Base-by-base conservation (phyloP, 2,888 invertebrate genomes). In the Ennomos erosarius region DNA sequence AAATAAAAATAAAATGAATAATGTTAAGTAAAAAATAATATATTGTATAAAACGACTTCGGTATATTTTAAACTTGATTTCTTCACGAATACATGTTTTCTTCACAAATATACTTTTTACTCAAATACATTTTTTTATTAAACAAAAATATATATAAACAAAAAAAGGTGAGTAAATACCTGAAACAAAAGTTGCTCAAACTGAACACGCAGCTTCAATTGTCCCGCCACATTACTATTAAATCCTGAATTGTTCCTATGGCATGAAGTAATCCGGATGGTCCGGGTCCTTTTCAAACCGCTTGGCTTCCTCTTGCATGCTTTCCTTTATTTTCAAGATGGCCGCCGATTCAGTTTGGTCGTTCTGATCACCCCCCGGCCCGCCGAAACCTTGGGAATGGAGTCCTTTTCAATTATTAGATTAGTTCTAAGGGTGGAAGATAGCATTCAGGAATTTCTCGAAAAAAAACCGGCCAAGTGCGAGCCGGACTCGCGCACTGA, bases 291-390 rank as follows among this genome's bases (percentile, higher is more conserved):
- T 98, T 93, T 98, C 98, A 94, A 98, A 98, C 93, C 99, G 96
- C 95, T 99, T 99, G 90, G 99, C 99, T 93, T 99, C 99, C 93
- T 99, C 99, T 93, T 99, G 99, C 98, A 99, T 99, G 95, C 98
- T 98, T 94, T 99, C 99, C 95, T 99, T 99, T 92, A 99, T 99
- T 95, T 99, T 99, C 94, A 99, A 95, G 93, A 99, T 99, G 94
- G 99, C 99, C 89, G 99, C 99, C 85, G 98, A 98, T 95, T 99
- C 99, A 87, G 97, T 99, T 94, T 98, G 98, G 94, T 98, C 96
- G 94, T 94, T 95, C 73, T 92, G 92, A 69, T 93, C 93, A 63
- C 91, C 92, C 69, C 92, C 92, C 34, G 93, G 92, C 55, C 93
- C 93, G 59, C 92, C 92, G 76, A 93, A 93, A 87, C 93, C 93